Percentiles rank a stretch among this genome's conserved stretches.
Evolutionary conservation across 64 coral and sea anemone genomes (phyloP).

Genomic region (Stichodactyla helianthus): DNA sequence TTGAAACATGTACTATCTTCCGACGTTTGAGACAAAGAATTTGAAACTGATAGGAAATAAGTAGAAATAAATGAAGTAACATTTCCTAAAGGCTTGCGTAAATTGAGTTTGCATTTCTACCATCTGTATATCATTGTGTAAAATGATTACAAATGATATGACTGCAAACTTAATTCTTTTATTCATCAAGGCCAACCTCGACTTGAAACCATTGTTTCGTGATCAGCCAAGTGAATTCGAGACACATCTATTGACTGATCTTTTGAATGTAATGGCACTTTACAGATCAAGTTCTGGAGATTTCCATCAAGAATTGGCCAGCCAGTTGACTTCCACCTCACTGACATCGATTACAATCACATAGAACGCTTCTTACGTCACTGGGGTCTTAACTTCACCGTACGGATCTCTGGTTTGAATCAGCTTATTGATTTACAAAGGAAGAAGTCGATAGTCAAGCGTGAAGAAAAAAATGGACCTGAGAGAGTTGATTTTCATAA

Average conservation of each 20-base stretch:
- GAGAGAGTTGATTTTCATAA: background rate
- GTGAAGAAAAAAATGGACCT: background rate
- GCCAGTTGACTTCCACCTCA: background rate
- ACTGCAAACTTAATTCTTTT: no score
- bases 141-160: no score
- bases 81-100: no score
- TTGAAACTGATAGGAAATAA: no score
- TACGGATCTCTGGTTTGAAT: background rate
- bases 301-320: background rate
- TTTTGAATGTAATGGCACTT: background rate
- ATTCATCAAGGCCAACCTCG: no score
- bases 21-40: no score
- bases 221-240: no score
- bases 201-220: no score
- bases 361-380: background rate
- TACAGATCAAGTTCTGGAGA: conserved; percentile 6
- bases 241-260: background rate
- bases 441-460: background rate
- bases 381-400: background rate
- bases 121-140: no score
- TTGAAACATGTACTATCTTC: no score
- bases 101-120: no score
- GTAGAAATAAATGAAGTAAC: no score
- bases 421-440: background rate
- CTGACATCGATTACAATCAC: background rate